Evolutionary conservation across 2,797 vertebrate species (phyloP), one percentile per base, ranked within the genome.

Genomic region (Poeciliopsis presidionis): DNA sequence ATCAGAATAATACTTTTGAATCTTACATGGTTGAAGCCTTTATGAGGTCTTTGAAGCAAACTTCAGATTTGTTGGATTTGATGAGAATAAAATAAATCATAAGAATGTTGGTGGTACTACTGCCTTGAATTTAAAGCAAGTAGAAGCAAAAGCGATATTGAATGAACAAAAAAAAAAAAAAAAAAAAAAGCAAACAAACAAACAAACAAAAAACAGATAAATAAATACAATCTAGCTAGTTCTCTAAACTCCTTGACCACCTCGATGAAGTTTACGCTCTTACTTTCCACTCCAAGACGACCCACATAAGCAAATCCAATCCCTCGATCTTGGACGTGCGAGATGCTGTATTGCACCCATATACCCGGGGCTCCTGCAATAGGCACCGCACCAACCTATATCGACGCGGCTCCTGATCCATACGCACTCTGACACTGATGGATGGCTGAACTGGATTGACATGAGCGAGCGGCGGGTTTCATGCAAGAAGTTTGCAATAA

Each of bases 381-480:
- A 83, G 83, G 84, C 82, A 88, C 81, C 86, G 83, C 81, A 88
- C 82, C 85, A 84, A 70, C 84, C 77, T 88, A 92, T 95, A 92
- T 95, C 90, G 90, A 95, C 84, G 84, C 86, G 77, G 87, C 86
- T 81, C 75, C 84, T 92, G 93, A 95, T 94, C 92, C 87, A 92
- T 95, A 91, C 84, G 87, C 88, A 84, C 86, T 85, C 86, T 93
- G 93, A 94, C 93, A 91, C 74, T 94, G 94, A 95, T 93, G 90
- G 87, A 94, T 92, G 83, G 85, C 84, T 92, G 90, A 94, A 91
- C 90, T 72, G 86, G 84, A 92, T 81, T 91, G 93, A 95, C 93
- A 90, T 93, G 88, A 90, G 84, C 76, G 72, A 86, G 85, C 86
- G 80, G 82, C 85, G 80, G 86, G 74, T 88, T 92, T 85, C 82